A percentile compares a stretch with the other conserved stretches of the same genome.
phyloP scores from a whole-genome alignment of 2,113 vertebrate species.

The Pandion haliaetus region DNA sequence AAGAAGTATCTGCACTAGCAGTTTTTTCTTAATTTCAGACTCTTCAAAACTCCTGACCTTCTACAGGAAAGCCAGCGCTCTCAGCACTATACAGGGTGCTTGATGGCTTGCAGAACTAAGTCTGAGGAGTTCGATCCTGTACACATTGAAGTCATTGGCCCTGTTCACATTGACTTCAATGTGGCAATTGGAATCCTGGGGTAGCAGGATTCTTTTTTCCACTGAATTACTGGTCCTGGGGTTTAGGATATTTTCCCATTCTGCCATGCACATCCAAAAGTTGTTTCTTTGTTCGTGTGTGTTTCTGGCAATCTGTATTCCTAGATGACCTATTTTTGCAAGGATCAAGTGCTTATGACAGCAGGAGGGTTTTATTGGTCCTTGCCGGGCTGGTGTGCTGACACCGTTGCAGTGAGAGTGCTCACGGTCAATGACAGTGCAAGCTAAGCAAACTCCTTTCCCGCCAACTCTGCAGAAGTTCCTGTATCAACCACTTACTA shows the following conservation, averaged over 20 bases:
- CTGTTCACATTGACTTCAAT: background rate
- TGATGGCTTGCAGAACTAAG: background rate
- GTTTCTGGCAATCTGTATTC: background rate
- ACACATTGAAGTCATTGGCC: rapidly evolving
- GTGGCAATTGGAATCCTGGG: background rate
- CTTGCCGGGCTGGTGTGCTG: background rate
- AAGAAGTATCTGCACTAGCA: background rate
- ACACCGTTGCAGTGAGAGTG: background rate
- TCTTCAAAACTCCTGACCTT: background rate
- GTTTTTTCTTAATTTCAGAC: background rate
- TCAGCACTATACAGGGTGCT: rapidly evolving
- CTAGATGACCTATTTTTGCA: conserved; percentile 17
- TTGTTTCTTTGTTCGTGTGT: background rate
- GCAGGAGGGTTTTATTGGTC: background rate
- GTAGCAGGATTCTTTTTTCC: background rate
- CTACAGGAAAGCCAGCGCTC: background rate
- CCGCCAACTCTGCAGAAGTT: background rate
- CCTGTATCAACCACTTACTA: background rate
- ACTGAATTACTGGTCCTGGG: background rate
- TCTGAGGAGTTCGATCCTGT: background rate
- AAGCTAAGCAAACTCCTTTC: background rate
- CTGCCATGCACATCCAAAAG: background rate
- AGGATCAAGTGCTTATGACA: background rate
- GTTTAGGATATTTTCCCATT: background rate
- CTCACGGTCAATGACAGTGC: background rate